Evolutionary conservation across 2,113 vertebrate species (phyloP).

Genomic region (Mirounga angustirostris): DNA sequence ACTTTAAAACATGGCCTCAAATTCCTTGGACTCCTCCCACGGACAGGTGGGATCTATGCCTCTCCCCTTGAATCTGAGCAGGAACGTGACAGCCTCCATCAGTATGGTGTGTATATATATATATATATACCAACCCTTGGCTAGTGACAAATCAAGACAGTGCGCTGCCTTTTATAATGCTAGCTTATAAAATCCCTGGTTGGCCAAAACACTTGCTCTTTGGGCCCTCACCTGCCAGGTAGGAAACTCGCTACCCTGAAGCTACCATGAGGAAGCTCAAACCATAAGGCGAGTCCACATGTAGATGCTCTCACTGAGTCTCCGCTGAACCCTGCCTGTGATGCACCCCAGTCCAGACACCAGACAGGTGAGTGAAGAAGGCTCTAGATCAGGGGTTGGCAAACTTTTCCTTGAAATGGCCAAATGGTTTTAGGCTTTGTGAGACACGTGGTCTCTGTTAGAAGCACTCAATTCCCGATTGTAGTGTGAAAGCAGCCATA

Average conservation of each 20-base stretch:
- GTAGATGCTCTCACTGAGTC: fast-evolving
- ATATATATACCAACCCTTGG: neutral
- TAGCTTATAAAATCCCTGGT: neutral
- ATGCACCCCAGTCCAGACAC: neutral
- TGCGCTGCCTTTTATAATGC: neutral
- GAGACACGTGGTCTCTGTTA: neutral
- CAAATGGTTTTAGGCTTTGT: neutral
- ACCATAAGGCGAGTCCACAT: neutral
- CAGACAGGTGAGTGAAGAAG: neutral
- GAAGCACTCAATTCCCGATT: neutral
- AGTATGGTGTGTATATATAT: neutral
- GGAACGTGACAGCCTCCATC: no score
- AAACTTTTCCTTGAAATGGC: neutral
- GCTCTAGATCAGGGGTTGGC: neutral
- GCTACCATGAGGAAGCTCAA: neutral
- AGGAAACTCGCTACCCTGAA: neutral
- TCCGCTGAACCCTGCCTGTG: no score
- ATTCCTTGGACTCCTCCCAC: neutral
- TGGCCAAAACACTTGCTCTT: neutral
- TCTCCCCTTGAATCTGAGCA: neutral
- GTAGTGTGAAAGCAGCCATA: neutral
- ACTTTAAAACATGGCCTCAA: neutral
- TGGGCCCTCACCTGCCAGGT: neutral
- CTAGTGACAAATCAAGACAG: neutral
- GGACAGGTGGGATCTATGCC: neutral